Evolutionary conservation across 2,113 vertebrate genomes (phyloP).

Genomic region (Hemibagrus wyckioides): DNA sequence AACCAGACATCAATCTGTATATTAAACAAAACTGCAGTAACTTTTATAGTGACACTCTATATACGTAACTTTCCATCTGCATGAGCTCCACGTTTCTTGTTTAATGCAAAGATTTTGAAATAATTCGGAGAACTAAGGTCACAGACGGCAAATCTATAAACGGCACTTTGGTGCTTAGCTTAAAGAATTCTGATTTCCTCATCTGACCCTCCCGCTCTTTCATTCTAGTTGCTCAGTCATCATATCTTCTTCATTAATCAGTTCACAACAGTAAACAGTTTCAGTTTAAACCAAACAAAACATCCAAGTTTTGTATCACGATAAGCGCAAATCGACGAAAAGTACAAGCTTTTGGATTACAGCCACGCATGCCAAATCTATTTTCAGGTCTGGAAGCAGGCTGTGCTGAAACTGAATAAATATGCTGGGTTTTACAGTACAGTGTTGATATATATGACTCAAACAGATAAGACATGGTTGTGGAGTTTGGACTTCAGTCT

Average conservation of each 20-base stretch:
- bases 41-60: neutral
- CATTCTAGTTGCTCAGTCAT: neutral
- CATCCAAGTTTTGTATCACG: neutral
- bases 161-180: neutral
- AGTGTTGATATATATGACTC: neutral
- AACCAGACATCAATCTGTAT: neutral
- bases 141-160: neutral
- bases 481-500: conserved; percentile 40
- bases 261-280: conserved; percentile 3
- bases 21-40: neutral
- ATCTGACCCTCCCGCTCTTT: neutral
- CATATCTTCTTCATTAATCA: neutral
- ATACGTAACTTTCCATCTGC: neutral
- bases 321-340: neutral
- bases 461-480: conserved; percentile 18
- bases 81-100: neutral
- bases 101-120: neutral
- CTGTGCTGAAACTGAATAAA: neutral
- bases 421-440: neutral
- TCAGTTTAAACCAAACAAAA: neutral
- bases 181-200: neutral
- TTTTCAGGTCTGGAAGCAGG: neutral
- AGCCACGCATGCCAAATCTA: neutral
- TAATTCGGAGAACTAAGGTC: neutral
- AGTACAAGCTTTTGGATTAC: neutral